phyloP scores from a whole-genome alignment of 2,888 invertebrate species.

The Ichneumoninae sp. region DNA sequence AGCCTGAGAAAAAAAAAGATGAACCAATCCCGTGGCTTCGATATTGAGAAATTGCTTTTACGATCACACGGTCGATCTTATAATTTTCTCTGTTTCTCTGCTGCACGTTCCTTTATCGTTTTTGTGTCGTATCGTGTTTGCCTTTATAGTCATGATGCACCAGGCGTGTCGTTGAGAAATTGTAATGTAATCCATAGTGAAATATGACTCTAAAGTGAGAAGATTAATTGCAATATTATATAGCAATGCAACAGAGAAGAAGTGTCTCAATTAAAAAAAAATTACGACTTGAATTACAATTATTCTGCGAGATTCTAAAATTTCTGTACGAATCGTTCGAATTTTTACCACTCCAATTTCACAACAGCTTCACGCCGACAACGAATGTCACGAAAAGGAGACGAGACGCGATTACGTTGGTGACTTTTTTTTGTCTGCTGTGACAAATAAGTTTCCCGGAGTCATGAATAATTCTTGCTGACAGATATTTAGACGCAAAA shows the following conservation, averaged over 20 bases:
- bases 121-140: not conserved
- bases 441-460: not conserved
- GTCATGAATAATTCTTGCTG: conserved; percentile 12
- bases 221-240: no score
- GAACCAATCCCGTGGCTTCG: not conserved
- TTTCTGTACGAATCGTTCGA: not conserved
- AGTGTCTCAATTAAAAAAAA: not conserved
- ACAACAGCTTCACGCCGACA: not conserved
- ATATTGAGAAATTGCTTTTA: not conserved
- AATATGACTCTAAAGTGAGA: not conserved
- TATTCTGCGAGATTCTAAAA: not conserved
- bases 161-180: conserved; percentile 4
- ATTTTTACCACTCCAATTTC: not conserved
- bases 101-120: not conserved
- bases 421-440: not conserved
- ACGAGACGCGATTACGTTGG: not conserved
- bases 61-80: not conserved
- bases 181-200: not conserved
- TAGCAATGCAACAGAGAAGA: not conserved
- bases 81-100: not conserved
- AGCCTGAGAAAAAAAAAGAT: not conserved
- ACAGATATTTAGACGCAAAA: not conserved
- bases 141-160: not conserved
- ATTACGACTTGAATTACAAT: not conserved
- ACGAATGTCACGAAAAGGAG: not conserved